Evolutionary conservation across 1,140 invertebrate species (phyloP), one percentile per base, ranked within the genome.

Genomic region (Chionoecetes opilio): DNA sequence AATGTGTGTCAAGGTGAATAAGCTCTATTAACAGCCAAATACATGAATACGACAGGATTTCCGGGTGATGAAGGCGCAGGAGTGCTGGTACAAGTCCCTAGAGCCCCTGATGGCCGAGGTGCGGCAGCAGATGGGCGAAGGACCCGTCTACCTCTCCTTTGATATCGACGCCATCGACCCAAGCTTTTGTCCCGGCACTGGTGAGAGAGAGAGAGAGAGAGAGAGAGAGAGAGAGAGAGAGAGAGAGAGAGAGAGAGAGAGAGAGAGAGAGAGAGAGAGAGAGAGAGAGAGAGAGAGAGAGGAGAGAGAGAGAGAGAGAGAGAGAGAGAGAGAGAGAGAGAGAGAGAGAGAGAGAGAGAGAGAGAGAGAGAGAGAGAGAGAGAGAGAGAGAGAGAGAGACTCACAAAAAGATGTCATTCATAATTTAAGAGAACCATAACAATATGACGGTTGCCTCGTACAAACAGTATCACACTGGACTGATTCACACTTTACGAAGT

Each of bases 131-230:
- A 94, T 93, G 75, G 95, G 95, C 3, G 92, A 94, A 26, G 53
- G 87, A 32, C 95, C 95, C 0, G 92, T 93, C 46, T 95, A 95
- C 41, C 85, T 95, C 53, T 93, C 92, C 93, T 95, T 95, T 38
- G 95, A 95, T 32, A 95, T 95, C 31, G 95, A 95, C 38, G 91
- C 87, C 8, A 93, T 95, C 26, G 95, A 95, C 53, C 95, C 95
- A 26, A 41, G 87, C 34, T 95, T 90, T 34, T 93, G 92, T 91
- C 95, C 95, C 32, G 95, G 95, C 63, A 95, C 95, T 31, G 95
- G 95, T 95, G 88, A 41, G 37, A 41, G 35, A 41, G 37, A 91
- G 88, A 53, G 88, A 41, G 41, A 29, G 37, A 53, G 41, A 29
- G 88, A 91, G 88, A 41, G 88, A 41, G 88, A 41, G 37, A 91